phyloP scores from a whole-genome alignment of 2,113 vertebrate genomes.

The Trogon surrucura region DNA sequence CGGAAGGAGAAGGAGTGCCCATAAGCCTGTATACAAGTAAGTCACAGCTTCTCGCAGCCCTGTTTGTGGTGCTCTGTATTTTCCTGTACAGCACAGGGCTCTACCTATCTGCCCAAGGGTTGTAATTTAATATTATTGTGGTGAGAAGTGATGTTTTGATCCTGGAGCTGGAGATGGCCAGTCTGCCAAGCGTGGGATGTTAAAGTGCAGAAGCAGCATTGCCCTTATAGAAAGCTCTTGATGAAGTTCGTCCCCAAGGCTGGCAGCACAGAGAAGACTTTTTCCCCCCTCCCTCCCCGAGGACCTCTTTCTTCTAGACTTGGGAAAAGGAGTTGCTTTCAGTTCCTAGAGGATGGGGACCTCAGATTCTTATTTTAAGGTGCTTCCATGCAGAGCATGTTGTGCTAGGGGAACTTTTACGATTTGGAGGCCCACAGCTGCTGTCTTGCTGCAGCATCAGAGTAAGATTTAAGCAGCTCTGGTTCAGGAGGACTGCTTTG shows the following conservation, averaged over 20 bases:
- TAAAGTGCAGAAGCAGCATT: neutral
- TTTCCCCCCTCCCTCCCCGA: neutral
- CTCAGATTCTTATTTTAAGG: neutral
- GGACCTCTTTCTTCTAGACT: neutral
- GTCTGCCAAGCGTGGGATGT: neutral
- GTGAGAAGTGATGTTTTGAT: no score
- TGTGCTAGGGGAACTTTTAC: accelerated
- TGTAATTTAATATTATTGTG: no score
- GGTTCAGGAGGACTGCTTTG: neutral
- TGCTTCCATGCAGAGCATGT: neutral
- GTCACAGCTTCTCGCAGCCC: no score
- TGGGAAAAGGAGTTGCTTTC: neutral
- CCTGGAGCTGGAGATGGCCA: neutral
- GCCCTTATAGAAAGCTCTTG: neutral
- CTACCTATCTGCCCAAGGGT: no score
- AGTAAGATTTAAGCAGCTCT: neutral
- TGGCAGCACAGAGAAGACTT: accelerated
- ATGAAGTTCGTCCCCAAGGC: neutral
- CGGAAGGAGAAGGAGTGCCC: no score
- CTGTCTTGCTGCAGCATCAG: accelerated
- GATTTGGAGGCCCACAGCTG: neutral
- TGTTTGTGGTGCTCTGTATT: no score
- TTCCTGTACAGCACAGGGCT: no score
- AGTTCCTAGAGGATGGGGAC: neutral
- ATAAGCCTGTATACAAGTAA: no score